Evolutionary conservation across 2,797 vertebrate genomes (phyloP).

Genomic region (Allobates femoralis): DNA sequence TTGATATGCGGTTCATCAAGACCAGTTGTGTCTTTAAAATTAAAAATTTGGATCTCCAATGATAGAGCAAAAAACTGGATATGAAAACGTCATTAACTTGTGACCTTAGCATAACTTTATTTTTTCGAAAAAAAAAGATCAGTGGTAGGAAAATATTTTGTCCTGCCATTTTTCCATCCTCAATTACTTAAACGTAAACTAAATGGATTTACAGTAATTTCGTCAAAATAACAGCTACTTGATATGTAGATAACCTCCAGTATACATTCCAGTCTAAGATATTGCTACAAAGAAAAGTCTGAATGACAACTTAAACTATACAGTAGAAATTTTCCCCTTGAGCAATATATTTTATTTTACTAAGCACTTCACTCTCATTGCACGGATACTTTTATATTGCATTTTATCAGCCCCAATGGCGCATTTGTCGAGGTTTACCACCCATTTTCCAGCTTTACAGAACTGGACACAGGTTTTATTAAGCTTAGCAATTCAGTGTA

Average conservation of each 20-base stretch:
- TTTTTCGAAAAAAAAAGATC: neutral
- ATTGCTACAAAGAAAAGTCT: slow-evolving; percentile 37
- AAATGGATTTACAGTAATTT: neutral
- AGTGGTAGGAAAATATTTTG: neutral
- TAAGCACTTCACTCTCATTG: slow-evolving; percentile 58
- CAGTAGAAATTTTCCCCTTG: slow-evolving; percentile 45
- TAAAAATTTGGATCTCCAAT: too few relatives aligned
- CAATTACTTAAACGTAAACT: neutral
- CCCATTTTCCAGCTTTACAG: slow-evolving; percentile 50
- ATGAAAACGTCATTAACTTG: too few relatives aligned
- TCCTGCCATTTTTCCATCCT: neutral
- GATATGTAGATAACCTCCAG: slow-evolving; percentile 42
- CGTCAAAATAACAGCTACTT: neutral
- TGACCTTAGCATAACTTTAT: neutral
- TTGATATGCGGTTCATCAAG: too few relatives aligned
- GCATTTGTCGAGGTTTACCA: slow-evolving; percentile 56
- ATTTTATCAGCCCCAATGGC: slow-evolving; percentile 59
- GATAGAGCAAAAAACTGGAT: too few relatives aligned
- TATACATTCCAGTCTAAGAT: neutral
- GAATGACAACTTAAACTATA: slow-evolving; percentile 52
- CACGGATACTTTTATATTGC: slow-evolving; percentile 48
- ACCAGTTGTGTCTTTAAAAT: too few relatives aligned
- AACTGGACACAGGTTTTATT: slow-evolving; percentile 55
- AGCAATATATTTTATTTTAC: slow-evolving; percentile 59
- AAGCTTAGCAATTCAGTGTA: slow-evolving; percentile 27